These are phyloP conservation scores for Heliconius aoede DNA, from an alignment of 2,888 invertebrate genomes.

Conservation along the genomic window DNA sequence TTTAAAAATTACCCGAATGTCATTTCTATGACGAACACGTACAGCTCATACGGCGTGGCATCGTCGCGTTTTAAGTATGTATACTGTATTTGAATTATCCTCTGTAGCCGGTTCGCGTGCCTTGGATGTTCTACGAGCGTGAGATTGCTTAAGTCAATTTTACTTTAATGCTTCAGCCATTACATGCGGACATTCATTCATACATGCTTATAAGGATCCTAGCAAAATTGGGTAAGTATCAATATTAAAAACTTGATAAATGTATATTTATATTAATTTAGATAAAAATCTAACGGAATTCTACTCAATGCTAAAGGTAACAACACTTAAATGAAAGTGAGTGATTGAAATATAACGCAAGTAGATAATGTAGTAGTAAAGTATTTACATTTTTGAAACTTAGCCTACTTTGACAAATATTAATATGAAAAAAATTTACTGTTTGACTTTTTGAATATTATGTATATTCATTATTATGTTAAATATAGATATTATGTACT, in stretches of 20 bases:
- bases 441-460: background rate
- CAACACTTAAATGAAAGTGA: background rate
- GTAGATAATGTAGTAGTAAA: background rate
- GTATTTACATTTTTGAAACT: background rate
- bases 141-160: slow-evolving; percentile 77
- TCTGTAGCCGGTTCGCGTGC: slow-evolving; percentile 52
- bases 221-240: slow-evolving; percentile 66
- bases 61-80: slow-evolving; percentile 64
- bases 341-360: background rate
- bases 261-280: background rate
- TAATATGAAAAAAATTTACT: background rate
- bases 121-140: slow-evolving; percentile 60
- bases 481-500: background rate
- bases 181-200: slow-evolving; percentile 68
- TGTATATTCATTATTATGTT: background rate
- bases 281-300: background rate
- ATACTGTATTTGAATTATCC: slow-evolving; percentile 64
- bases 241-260: background rate
- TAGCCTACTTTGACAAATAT: background rate
- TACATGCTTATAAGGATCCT: slow-evolving; percentile 71
- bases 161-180: slow-evolving; percentile 71
- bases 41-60: slow-evolving; percentile 50
- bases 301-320: background rate
- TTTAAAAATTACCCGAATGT: slow-evolving; percentile 79
- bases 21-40: slow-evolving; percentile 82